Evolutionary conservation across 1,140 invertebrate species (phyloP).

Genomic region (Rhopalosiphum padi): DNA sequence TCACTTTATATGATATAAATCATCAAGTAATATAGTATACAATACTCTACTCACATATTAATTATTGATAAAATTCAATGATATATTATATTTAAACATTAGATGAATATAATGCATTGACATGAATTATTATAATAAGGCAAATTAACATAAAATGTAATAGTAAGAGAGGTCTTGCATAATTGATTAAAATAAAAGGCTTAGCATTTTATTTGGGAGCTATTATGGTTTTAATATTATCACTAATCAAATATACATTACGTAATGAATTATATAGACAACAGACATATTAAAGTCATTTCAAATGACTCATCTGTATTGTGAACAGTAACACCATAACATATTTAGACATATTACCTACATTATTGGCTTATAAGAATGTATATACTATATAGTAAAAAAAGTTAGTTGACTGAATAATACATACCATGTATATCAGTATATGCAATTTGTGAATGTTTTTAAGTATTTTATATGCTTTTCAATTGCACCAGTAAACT

Average conservation of each 20-base stretch:
- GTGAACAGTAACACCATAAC: too few relatives aligned
- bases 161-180: background rate
- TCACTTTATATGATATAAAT: background rate
- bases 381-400: too few relatives aligned
- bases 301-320: too few relatives aligned
- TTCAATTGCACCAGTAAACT: too few relatives aligned
- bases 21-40: background rate
- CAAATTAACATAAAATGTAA: background rate
- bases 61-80: background rate
- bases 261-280: background rate
- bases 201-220: background rate
- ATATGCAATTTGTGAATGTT: too few relatives aligned
- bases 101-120: background rate
- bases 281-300: background rate
- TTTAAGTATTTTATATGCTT: too few relatives aligned
- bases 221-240: background rate
- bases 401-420: too few relatives aligned
- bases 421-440: too few relatives aligned
- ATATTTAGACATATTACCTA: too few relatives aligned
- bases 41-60: background rate
- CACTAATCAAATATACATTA: background rate
- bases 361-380: too few relatives aligned
- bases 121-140: background rate
- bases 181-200: background rate
- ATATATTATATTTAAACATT: background rate